Evolutionary conservation across 2,888 invertebrate species (phyloP).

Genomic region (Drosophila neoperkinsi): DNA sequence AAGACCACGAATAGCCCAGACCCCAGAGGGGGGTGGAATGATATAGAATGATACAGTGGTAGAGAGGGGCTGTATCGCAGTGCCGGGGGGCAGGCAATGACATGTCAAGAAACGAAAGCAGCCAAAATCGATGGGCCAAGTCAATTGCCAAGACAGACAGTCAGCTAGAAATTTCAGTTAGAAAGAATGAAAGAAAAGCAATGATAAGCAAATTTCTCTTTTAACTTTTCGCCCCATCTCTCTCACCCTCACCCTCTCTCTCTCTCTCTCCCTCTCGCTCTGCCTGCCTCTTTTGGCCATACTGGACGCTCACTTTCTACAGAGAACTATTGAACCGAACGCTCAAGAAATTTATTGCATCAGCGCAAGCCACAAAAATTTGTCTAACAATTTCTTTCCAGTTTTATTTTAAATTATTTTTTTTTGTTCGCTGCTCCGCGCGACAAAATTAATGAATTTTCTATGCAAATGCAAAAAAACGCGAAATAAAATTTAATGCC

Average conservation of each 20-base stretch:
- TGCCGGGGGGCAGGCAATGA: slow-evolving; percentile 57
- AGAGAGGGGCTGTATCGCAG: background rate
- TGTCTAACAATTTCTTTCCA: slow-evolving; percentile 62
- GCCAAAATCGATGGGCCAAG: slow-evolving; percentile 54
- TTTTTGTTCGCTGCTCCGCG: slow-evolving; percentile 22
- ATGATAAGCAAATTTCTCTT: slow-evolving; percentile 71
- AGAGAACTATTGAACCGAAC: slow-evolving; percentile 57
- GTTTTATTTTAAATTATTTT: slow-evolving; percentile 19
- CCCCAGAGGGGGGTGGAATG: background rate
- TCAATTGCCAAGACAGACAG: slow-evolving; percentile 54
- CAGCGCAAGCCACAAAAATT: slow-evolving; percentile 73
- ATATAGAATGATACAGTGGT: background rate
- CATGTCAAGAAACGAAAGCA: slow-evolving; percentile 65
- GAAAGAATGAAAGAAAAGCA: slow-evolving; percentile 59
- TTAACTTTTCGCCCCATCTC: background rate
- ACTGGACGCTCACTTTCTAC: slow-evolving; percentile 62
- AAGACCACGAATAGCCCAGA: slow-evolving; percentile 14
- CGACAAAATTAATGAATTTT: slow-evolving; percentile 80
- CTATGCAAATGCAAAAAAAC: slow-evolving; percentile 75
- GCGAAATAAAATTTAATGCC: slow-evolving; percentile 81
- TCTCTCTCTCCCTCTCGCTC: background rate
- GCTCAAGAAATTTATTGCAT: slow-evolving; percentile 65
- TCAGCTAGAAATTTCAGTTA: slow-evolving; percentile 24
- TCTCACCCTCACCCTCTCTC: background rate
- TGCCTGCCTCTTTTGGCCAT: background rate